Base-by-base conservation (phyloP, 2,888 invertebrate species). In the Stramonita haemastoma region DNA sequence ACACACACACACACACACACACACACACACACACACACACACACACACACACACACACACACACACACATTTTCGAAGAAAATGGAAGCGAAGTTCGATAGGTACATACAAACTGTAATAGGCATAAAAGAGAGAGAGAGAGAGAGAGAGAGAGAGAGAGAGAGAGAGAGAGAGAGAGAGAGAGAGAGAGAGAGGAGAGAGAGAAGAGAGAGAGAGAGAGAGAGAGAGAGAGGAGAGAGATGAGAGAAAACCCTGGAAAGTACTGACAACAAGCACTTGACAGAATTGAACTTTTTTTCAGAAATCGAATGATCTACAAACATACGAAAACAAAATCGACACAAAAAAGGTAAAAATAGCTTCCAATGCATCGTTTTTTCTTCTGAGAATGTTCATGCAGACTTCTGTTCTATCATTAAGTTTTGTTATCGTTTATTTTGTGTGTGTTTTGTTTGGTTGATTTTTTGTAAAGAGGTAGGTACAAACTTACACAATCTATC, bases 121-220 rank as follows among this genome's bases (percentile, higher is more conserved):
- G 77, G n/a, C 26, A 77, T 22, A n/a, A n/a, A 46, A 83, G 19
- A 83, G 36, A n/a, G n/a, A n/a, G n/a, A n/a, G n/a, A 81, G 81
- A 81, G 81, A 81, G 81, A 81, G 32, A 81, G 81, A 81, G 81
- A 81, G 81, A 81, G 81, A n/a, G n/a, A n/a, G n/a, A 81, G 2
- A 81, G 34, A 81, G 34, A 81, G 29, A 79, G 32, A 77, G 77
- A 89, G 89, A 86, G 86, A 86, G 36, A 89, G 89, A 77, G 32
- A 86, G 66, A 89, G 89, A 86, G 86, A 86, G 85, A 70, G 85
- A 70, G 86, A 66, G 66, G 86, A 86, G 46, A 79, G 79, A 77
- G 86, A 86, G 86, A 19, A 86, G 89, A 86, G 87, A 86, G 77
- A 85, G 73, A 73, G 56, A 60, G 60, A 70, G 73, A 60, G 17